Evolutionary conservation across 2,113 vertebrate species (phyloP), one percentile per base, ranked within the genome.

Genomic region (Perca flavescens): DNA sequence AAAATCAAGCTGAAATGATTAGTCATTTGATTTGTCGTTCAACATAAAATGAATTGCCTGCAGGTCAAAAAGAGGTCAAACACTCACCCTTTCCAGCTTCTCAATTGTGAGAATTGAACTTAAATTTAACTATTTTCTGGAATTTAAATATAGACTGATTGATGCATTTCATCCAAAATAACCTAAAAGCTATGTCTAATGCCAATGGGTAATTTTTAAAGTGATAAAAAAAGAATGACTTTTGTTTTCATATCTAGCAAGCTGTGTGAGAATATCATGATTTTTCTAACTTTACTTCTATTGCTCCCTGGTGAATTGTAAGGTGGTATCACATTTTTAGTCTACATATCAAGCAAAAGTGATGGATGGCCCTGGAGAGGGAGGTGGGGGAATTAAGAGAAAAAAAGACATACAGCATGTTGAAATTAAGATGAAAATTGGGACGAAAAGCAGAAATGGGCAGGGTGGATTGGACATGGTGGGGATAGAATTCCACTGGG

Each of bases 401-500:
- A 91, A 93, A 57, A 89, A 65, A 93, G 77, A 92, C 70, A 77
- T 88, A 74, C 72, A 86, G 66, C 71, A 60, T 87, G 88, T 91
- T 89, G 72, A 91, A 91, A 92, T 91, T 88, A 89, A 86, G 82
- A 71, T 86, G 74, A 89, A 90, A 91, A 88, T 86, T 88, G 86
- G 86, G 82, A 79, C 83, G 53, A 87, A 87, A 90, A 66, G 71
- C 85, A 83, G 78, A 91, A 94, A 92, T 80, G 90, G 82, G 91
- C 73, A 74, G 63, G 74, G 80, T 85, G 82, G 68, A 77, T 91
- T 90, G 90, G 86, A 92, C 74, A 82, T 34, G 83, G 86, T 80
- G 91, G 74, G 89, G 80, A 83, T 89, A 82, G 88, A 94, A 95
- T 95, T 95, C 95, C 94, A 87, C 83, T 82, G 93, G 94, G 94